These are phyloP conservation scores for Matsumyia berberina DNA, from an alignment of 2,888 invertebrate genomes.

Conservation along the genomic window DNA sequence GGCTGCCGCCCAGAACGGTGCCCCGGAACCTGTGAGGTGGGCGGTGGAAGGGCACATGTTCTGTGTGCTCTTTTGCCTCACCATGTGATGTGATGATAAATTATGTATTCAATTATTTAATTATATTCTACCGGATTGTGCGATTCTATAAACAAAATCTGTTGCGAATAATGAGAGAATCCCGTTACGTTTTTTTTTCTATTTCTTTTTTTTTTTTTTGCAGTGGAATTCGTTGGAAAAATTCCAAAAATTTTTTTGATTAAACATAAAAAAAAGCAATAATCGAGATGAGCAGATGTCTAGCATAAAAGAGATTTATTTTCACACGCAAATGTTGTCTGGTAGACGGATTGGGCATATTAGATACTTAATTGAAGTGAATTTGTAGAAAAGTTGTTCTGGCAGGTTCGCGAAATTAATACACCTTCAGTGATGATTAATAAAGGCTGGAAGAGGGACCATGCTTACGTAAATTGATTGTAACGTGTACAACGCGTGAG, in stretches of 20 bases:
- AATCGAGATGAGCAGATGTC: slow-evolving; percentile 12
- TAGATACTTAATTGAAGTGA: slow-evolving; percentile 14
- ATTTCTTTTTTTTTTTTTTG: neutral
- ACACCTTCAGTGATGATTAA: neutral
- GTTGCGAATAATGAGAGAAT: slow-evolving; percentile 53
- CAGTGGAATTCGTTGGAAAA: neutral
- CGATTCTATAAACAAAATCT: slow-evolving; percentile 71
- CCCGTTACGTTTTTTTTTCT: neutral
- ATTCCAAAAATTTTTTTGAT: neutral
- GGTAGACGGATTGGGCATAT: neutral
- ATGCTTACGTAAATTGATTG: too few species aligned
- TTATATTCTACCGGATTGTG: slow-evolving; percentile 67
- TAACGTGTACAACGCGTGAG: too few species aligned
- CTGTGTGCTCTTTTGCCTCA: slow-evolving; percentile 1
- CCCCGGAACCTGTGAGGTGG: neutral
- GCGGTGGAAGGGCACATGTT: slow-evolving; percentile 24
- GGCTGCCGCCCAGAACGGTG: slow-evolving; percentile 54
- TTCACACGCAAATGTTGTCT: neutral
- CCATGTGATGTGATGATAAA: slow-evolving; percentile 70
- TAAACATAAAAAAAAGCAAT: slow-evolving; percentile 11
- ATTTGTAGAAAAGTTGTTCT: neutral
- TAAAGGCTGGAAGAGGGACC: neutral
- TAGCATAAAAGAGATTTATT: slow-evolving; percentile 11
- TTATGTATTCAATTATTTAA: slow-evolving; percentile 76
- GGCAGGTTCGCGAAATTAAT: too few species aligned